phyloP scores from a whole-genome alignment of 2,113 vertebrate species.

The Sisor rabdophorus region DNA sequence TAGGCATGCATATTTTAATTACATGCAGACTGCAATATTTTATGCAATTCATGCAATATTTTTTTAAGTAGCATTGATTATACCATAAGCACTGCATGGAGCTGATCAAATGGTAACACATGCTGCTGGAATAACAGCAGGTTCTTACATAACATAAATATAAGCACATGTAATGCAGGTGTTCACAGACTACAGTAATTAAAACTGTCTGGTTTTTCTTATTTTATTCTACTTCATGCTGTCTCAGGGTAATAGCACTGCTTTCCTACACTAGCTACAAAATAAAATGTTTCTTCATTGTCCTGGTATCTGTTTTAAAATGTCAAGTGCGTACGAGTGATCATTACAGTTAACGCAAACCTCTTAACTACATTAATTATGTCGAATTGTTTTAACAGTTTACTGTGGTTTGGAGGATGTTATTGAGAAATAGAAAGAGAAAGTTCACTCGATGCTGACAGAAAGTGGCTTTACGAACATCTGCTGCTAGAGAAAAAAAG shows the following conservation, averaged over 20 bases:
- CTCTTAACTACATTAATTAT: constrained; percentile 50
- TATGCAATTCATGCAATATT: neutral
- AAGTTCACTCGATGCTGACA: neutral
- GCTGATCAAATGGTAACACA: neutral
- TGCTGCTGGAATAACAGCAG: neutral
- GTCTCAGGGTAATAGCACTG: constrained; percentile 41
- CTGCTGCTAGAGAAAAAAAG: neutral
- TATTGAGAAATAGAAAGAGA: constrained; percentile 18
- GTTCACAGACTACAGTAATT: constrained; percentile 4
- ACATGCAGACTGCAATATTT: neutral
- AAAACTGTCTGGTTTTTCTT: constrained; percentile 6
- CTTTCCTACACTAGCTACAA: neutral
- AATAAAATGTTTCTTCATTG: constrained; percentile 23
- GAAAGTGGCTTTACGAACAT: neutral
- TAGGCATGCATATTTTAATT: neutral
- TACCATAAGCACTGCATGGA: neutral
- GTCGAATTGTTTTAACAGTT: constrained; percentile 28
- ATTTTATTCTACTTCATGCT: constrained; percentile 2
- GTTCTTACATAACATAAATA: constrained; percentile 13
- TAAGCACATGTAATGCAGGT: constrained; percentile 1
- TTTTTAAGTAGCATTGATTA: neutral
- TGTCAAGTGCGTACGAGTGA: constrained; percentile 34
- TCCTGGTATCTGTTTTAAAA: constrained; percentile 31
- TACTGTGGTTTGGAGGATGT: constrained; percentile 18
- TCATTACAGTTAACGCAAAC: constrained; percentile 40